These are phyloP conservation scores for Salvelinus sp. DNA, from an alignment of 2,113 vertebrate genomes.

Conservation along the genomic window DNA sequence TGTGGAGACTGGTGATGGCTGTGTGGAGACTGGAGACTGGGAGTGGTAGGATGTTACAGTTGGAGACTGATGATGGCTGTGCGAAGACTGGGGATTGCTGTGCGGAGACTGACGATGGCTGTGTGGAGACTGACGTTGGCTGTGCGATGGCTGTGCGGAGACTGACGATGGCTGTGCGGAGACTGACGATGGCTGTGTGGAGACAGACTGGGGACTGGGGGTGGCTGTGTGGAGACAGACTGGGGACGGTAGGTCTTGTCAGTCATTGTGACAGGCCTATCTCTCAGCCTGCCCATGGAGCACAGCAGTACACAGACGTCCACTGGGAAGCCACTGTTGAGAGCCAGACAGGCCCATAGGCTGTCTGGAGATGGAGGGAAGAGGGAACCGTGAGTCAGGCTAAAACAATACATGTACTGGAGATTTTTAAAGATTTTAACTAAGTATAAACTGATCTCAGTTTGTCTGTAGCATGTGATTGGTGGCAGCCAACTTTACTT, in stretches of 20 bases:
- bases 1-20: too few species aligned
- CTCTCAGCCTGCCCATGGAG: conserved; percentile 7
- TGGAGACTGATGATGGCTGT: too few species aligned
- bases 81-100: too few species aligned
- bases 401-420: background rate
- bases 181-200: too few species aligned
- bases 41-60: too few species aligned
- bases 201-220: too few species aligned
- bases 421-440: background rate
- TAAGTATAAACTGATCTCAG: background rate
- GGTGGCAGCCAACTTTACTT: background rate
- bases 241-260: conserved; percentile 3
- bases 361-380: conserved; percentile 4
- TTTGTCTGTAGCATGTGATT: background rate
- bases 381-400: background rate
- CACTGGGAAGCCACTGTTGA: conserved; percentile 14
- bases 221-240: too few species aligned
- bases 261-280: conserved; percentile 28
- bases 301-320: conserved; percentile 1
- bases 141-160: too few species aligned
- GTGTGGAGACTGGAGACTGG: background rate
- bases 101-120: too few species aligned
- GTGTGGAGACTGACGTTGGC: too few species aligned
- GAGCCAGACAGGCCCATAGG: conserved; percentile 13
- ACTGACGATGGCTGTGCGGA: too few species aligned